These are phyloP conservation scores for Camponotus fellah DNA, from an alignment of 2,888 invertebrate species.

Conservation along the genomic window DNA sequence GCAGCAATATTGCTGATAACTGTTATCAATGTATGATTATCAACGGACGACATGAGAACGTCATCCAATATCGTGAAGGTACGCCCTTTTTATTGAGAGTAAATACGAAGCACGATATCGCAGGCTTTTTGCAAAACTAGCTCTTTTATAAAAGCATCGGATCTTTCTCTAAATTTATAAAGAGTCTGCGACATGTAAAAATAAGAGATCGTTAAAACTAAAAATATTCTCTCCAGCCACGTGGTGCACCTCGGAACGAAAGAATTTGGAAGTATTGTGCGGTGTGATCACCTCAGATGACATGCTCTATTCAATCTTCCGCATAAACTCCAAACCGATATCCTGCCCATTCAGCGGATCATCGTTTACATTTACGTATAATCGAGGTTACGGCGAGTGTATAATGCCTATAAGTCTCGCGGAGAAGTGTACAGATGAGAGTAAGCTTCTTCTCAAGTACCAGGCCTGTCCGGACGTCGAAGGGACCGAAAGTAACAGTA, in stretches of 20 bases:
- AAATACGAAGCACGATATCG: not conserved
- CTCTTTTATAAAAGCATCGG: not conserved
- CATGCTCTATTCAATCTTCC: conserved; percentile 91
- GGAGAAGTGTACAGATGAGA: conserved; percentile 95
- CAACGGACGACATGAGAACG: conserved; percentile 87
- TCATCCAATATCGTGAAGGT: conserved; percentile 88
- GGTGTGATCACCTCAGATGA: conserved; percentile 91
- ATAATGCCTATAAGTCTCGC: conserved; percentile 92
- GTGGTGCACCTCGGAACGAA: conserved; percentile 88
- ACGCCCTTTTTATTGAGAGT: conserved; percentile 78
- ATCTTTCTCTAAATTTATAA: not conserved
- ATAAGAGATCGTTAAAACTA: not conserved
- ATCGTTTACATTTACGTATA: conserved; percentile 94
- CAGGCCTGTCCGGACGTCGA: conserved; percentile 94
- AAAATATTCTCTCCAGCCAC: conserved; percentile 77
- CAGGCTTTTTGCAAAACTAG: not conserved
- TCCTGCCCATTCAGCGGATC: conserved; percentile 93
- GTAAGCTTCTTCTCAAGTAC: conserved; percentile 92
- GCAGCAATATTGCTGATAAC: conserved; percentile 83
- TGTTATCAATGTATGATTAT: conserved; percentile 88
- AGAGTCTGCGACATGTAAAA: not conserved
- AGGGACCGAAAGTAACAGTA: conserved; percentile 93
- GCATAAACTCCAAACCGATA: conserved; percentile 89
- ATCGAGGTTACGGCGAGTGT: conserved; percentile 91
- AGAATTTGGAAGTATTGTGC: conserved; percentile 89